These are phyloP conservation scores for Marmota monax DNA, from an alignment of 2,113 vertebrate species.

Conservation along the genomic window DNA sequence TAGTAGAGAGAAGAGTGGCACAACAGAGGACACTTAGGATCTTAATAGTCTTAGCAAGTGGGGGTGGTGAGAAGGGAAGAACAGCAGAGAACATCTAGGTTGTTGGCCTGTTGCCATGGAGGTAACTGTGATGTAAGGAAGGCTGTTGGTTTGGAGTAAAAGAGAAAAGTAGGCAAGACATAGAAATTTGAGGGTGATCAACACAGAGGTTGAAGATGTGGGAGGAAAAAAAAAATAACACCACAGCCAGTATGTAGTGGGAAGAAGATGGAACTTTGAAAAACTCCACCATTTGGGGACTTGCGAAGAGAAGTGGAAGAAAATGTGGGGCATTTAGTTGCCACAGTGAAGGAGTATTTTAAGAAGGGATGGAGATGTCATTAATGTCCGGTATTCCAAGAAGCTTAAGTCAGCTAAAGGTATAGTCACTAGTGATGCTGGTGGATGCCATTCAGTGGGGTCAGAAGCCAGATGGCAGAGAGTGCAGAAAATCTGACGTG, in stretches of 20 bases:
- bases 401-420: background rate
- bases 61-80: background rate
- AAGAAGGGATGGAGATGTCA: background rate
- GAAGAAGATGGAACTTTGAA: background rate
- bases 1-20: background rate
- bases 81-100: background rate
- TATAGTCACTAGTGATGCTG: background rate
- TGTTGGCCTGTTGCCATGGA: too few relatives aligned
- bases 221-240: background rate
- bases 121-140: background rate
- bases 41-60: background rate
- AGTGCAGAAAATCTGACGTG: background rate
- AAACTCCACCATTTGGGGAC: background rate
- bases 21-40: background rate
- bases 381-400: background rate
- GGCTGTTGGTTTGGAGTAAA: background rate
- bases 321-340: background rate
- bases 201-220: background rate
- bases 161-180: background rate
- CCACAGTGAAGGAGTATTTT: background rate
- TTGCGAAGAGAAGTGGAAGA: background rate
- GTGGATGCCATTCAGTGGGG: background rate
- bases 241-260: background rate
- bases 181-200: background rate
- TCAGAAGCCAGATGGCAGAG: background rate